phyloP scores from a whole-genome alignment of 2,888 invertebrate species.

The Rhagium mordax region DNA sequence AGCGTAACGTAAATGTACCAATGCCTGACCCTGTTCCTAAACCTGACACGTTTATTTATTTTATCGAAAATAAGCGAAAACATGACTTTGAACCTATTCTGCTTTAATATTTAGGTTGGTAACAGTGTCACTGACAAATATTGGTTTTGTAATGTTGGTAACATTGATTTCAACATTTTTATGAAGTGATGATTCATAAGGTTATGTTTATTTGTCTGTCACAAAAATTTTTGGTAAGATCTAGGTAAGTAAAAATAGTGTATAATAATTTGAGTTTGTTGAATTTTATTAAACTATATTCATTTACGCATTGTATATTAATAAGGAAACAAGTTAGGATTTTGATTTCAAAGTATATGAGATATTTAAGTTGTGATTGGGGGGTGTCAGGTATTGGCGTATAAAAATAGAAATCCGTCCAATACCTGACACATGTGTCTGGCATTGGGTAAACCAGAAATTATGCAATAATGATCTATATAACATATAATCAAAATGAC shows the following conservation, averaged over 20 bases:
- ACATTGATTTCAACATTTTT: background rate
- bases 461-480: background rate
- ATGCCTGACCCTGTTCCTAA: background rate
- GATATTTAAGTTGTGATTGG: background rate
- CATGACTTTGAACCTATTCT: conserved; percentile 30
- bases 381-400: background rate
- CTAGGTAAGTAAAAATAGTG: background rate
- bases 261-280: background rate
- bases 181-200: background rate
- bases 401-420: background rate
- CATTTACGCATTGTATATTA: background rate
- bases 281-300: background rate
- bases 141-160: background rate
- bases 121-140: background rate
- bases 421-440: background rate
- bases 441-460: background rate
- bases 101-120: background rate
- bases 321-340: background rate
- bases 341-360: background rate
- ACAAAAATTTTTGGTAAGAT: background rate
- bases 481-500: background rate
- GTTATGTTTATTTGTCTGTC: background rate
- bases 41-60: background rate
- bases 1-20: background rate
- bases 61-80: conserved; percentile 34